Evolutionary conservation across 2,888 invertebrate genomes (phyloP), one percentile per base, ranked within the genome.

Genomic region (Chorisops tibialis): DNA sequence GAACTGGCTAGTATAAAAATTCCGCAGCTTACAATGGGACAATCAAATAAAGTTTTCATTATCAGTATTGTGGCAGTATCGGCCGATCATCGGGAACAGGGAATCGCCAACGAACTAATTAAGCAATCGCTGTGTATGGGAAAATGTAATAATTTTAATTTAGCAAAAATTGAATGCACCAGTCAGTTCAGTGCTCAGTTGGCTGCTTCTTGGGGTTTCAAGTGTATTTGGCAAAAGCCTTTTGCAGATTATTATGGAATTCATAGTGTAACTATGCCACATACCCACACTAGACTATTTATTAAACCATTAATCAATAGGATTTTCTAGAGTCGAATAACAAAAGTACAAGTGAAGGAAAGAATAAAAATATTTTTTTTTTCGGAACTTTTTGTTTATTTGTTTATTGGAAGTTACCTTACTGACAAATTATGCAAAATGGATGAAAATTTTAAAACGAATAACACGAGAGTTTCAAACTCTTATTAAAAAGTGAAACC

Each of bases 91-190:
- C 9, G 52, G n/a, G 38, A 21, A 9, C 11, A 21, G 21, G 52
- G 52, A 6, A 52, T 52, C 12, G 38, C 52, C 11, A 52, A 52
- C 11, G 4, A 12, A 12, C 18, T 52, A 12, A 11, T 52, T 12
- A 11, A 4, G 4, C 52, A 52, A 3, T 37, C 39, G 2, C 18
- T 52, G 3, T 52, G 19, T 30, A 52, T 52, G 52, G 52, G 19
- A 11, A 52, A 52, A 21, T 52, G 52, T 39, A 37, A 52, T 38
- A 38, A 38, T 21, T 52, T 52, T 7, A 19, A 52, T 38, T 12
- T 52, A 6, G 52, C 52, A 12, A 38, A 19, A n/a, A 38, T 52
- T 7, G 52, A 52, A 12, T 38, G 38, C 21, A 52, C 52, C 5
- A 52, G 39, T n/a, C 38, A 52, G 19, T 52, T 30, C 38, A 38